Evolutionary conservation across 2,797 vertebrate species (phyloP).

Genomic region (Notamacropus eugenii): DNA sequence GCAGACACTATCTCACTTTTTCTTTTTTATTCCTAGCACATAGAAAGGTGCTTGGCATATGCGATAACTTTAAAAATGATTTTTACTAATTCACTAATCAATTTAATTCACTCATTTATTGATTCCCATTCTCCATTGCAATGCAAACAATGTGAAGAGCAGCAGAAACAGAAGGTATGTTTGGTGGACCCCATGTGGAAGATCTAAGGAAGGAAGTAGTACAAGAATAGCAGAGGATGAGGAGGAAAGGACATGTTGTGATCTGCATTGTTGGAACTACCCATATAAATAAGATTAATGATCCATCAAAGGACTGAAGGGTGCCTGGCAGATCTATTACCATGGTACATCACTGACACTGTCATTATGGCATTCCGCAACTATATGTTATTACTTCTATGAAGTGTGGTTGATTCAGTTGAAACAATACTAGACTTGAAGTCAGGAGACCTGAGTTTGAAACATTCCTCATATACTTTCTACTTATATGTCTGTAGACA

Average conservation of each 20-base stretch:
- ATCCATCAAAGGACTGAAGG: background rate
- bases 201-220: background rate
- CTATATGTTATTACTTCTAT: background rate
- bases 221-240: background rate
- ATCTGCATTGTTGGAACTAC: background rate
- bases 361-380: background rate
- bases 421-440: background rate
- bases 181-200: background rate
- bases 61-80: background rate
- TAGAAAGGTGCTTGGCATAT: background rate
- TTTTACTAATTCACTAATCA: background rate
- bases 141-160: background rate
- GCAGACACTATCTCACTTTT: background rate
- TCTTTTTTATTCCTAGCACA: background rate
- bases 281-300: background rate
- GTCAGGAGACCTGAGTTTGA: background rate
- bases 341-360: background rate
- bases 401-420: background rate
- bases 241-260: background rate
- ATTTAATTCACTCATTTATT: background rate
- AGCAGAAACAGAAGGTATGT: background rate
- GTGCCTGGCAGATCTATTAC: background rate
- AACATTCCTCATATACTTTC: background rate
- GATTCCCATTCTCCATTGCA: background rate
- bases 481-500: background rate